Base-by-base conservation (phyloP, 2,113 vertebrate species). In the Neotoma lepida region DNA sequence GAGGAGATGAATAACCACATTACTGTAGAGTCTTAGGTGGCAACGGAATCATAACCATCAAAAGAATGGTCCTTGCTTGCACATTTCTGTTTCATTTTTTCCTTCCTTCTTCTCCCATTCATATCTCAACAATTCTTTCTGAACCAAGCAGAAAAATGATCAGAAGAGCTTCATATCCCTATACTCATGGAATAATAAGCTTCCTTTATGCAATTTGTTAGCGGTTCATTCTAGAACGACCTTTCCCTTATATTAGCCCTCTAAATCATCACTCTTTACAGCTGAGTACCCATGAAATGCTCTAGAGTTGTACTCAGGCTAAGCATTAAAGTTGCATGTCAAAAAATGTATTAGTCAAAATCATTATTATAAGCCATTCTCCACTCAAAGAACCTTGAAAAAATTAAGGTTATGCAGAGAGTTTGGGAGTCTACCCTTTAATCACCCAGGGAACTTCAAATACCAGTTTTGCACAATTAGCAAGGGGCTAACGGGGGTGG, bases 261-360 rank as follows among this genome's bases (percentile, higher is more conserved):
- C 98, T 98, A 99, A 99, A 99, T 98, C 98, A 98, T 98, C 98
- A 98, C 98, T 98, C 98, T 98, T 98, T 98, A 98, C 98, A 98
- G 98, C 98, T 98, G 98, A 99, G 98, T 98, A 98, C 98, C 98
- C 98, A 98, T 98, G 98, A 98, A 98, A 98, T 98, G 98, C 98
- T 98, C 97, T 98, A 98, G 98, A 99, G 98, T 98, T 98, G 98
- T 98, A 98, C 98, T 98, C 98, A 98, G 98, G 98, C 98, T 98
- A 98, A 98, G 98, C 98, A 98, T 98, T 99, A 98, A 98, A 98
- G 98, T 98, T 98, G 98, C 98, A 98, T 98, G 98, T 99, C 98
- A 98, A 98, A 99, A 99, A 98, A 98, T 97, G 98, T 98, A 99
- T 99, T 99, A 98, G 98, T 98, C 98, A 98, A 98, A 98, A 98